A percentile compares a stretch with the other conserved stretches of the same genome.
These are phyloP conservation scores for Macquaria australasica DNA, from an alignment of 2,113 vertebrate genomes.

Conservation along the genomic window DNA sequence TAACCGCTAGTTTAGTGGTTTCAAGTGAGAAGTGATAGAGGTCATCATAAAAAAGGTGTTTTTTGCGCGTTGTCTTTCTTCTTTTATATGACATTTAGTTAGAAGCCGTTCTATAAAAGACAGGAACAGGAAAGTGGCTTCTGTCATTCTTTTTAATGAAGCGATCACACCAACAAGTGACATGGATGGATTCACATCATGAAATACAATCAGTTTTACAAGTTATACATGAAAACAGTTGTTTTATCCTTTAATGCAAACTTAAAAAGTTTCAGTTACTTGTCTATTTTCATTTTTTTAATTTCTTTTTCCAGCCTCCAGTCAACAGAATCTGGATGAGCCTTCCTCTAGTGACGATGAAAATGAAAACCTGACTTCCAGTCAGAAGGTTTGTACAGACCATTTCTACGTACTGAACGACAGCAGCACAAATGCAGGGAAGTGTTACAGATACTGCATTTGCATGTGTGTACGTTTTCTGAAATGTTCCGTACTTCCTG, in stretches of 20 bases:
- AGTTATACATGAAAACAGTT: neutral
- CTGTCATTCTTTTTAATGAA: neutral
- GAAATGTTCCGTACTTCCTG: neutral
- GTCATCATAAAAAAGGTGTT: neutral
- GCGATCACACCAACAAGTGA: too few species aligned
- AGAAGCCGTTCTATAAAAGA: too few species aligned
- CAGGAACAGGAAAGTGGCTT: neutral
- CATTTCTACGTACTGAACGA: neutral
- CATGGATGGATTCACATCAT: neutral
- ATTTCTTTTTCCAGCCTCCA: conserved; percentile 60
- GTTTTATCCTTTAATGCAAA: too few species aligned
- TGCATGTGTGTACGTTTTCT: neutral
- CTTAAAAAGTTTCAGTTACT: too few species aligned
- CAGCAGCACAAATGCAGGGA: neutral
- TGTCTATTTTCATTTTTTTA: neutral
- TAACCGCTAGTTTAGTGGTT: neutral
- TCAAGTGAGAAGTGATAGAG: neutral
- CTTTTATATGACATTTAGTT: neutral
- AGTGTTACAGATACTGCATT: neutral
- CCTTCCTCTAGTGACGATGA: conserved; percentile 87
- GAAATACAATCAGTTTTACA: neutral
- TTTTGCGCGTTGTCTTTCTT: neutral
- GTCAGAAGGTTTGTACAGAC: conserved; percentile 81
- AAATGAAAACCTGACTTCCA: conserved; percentile 71
- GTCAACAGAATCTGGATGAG: conserved; percentile 64